Evolutionary conservation across 1,140 invertebrate genomes (phyloP), one percentile per base, ranked within the genome.

Genomic region (Trichoplusia ni): DNA sequence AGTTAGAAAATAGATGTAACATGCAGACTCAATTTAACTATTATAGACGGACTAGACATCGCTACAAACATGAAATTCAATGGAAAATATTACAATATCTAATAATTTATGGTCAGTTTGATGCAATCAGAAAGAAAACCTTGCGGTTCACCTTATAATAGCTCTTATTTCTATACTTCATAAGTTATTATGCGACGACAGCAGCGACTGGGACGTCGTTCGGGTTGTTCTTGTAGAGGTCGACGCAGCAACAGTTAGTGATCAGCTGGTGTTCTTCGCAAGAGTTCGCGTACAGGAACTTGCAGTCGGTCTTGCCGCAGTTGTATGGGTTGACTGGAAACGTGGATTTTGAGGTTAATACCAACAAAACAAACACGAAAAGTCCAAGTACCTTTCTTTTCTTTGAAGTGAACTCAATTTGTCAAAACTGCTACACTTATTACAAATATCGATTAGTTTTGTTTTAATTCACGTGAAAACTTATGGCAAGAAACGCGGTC

Each of bases 231-330:
- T 82, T 90, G 64, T 84, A 77, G 6, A 90, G 77, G 79, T 92
- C 93, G 19, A 93, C 93, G 72, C 95, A 96, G 80, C 95, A 96
- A 75, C 95, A 96, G 49, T 91, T 92, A 4, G 93, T 92, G 59
- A 96, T 95, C 4, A 95, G 82, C 56, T 92, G 80, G 71, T 95
- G 94, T 75, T 96, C 95, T 33, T 92, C 81, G 75, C 95, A 96
- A 14, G 92, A 92, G 77, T 95, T 96, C 9, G 95, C 94, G 72
- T 95, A 94, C 0, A 96, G 84, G 81, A 94, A 94, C 66, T 91
- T 92, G 78, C 95, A 96, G 77, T 95, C 93, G 0, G 93, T 92
- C 67, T 92, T 93, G 66, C 91, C 89, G 72, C 95, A 96, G 25
- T 90, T 58, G 71, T 67, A 82, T 13, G 75, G 68, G 33, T 69